Conservation (phyloP, 92 coral and sea anemone genomes). For the Diadumene lineata region DNA sequence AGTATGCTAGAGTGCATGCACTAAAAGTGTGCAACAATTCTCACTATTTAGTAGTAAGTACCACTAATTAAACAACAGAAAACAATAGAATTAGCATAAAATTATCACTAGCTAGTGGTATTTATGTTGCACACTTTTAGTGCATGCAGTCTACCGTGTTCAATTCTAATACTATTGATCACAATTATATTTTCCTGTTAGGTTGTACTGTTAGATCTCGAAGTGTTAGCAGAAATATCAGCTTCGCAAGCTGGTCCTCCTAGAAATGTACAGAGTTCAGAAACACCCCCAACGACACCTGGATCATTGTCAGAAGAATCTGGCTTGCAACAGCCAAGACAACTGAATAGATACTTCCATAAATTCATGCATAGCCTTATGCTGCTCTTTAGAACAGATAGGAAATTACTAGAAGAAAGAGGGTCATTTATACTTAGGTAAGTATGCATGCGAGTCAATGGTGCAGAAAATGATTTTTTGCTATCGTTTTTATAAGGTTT, state of each 20-base stretch:
- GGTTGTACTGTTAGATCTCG: slow-evolving; percentile 91
- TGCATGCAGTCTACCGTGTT: too few species aligned
- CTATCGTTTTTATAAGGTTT: too few species aligned
- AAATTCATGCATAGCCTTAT: slow-evolving; percentile 90
- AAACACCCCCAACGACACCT: slow-evolving; percentile 48
- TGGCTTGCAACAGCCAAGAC: slow-evolving; percentile 58
- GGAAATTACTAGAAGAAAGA: slow-evolving; percentile 91
- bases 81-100: too few species aligned
- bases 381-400: slow-evolving; percentile 80
- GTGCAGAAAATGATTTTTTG: too few species aligned
- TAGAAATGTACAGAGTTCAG: slow-evolving; percentile 58
- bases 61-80: too few species aligned
- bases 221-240: slow-evolving; percentile 91
- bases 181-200: slow-evolving; percentile 8
- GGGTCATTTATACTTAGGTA: slow-evolving; percentile 94
- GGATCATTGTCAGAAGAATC: slow-evolving; percentile 44
- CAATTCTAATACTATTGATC: neutral
- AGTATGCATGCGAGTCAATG: neutral
- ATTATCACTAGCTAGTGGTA: too few species aligned
- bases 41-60: too few species aligned
- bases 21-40: too few species aligned
- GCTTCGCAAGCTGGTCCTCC: slow-evolving; percentile 96
- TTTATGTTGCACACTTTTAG: too few species aligned
- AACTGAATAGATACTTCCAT: slow-evolving; percentile 93
- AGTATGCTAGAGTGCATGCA: too few species aligned